Base-by-base conservation (phyloP, 1,140 invertebrate species). In the Hycleus cichorii region DNA sequence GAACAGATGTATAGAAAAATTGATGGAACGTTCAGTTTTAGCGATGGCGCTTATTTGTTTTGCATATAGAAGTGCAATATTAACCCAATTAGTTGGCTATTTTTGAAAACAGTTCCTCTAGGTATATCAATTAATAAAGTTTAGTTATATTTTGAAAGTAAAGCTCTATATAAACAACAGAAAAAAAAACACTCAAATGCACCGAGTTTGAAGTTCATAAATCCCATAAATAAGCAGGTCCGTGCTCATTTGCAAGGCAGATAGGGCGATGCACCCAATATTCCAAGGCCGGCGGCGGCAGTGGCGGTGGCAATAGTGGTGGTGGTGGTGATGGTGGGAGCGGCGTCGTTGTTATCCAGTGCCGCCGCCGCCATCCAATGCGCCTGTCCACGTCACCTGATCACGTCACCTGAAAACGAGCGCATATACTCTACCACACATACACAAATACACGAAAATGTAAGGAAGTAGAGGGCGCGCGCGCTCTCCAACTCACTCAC, bases 201-300 rank as follows among this genome's bases (percentile, higher is more conserved):
- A 32, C 32, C 32, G 32, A 65, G 62, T 70, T 68, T 68, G 66
- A 72, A 72, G 70, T 72, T 72, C 70, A 72, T 69, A 71, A 69
- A 72, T 71, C 68, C 69, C 69, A 72, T 72, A 72, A 72, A 72
- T 72, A 69, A 72, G 68, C 64, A 55, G 51, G 59, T 32, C 32
- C 32, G 7, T 32, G 53, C 68, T 72, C 69, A 72, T 72, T 72
- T 72, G 69, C 69, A 70, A 70, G 69, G 69, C 70, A 71, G 69
- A 72, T 69, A 63, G 66, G 69, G 43, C 62, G 68, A 69, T 71
- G 70, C 70, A 69, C 64, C 64, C 59, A 58, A 39, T 42, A 25
- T 55, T 49, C 60, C 65, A 68, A 68, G 66, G 68, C 62, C 68
- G 56, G 38, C 55, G 32, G 47, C 25, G 57, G 38, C 47, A 32